Evolutionary conservation across 2,797 vertebrate species (phyloP), one percentile per base, ranked within the genome.

Genomic region (Lepus oiostolus): DNA sequence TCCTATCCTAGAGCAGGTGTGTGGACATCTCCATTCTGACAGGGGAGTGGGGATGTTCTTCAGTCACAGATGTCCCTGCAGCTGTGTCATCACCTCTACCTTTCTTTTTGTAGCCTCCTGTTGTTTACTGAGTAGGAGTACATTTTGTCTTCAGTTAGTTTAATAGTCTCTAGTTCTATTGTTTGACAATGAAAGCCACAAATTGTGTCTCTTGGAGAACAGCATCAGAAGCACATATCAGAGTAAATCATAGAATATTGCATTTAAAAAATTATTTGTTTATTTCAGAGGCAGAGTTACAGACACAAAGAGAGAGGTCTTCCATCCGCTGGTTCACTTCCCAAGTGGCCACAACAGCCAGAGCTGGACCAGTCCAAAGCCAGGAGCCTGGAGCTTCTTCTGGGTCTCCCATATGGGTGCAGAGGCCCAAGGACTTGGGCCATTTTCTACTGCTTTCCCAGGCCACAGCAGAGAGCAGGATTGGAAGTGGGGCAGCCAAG

Each of bases 141-240:
- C 2, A 1, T 10, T 92, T 72, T 71, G 62, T 60, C 62, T 92
- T 75, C 21, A 63, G 24, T n/a, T 68, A 19, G 3, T 54, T 75
- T 35, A 68, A 77, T 79, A 28, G 22, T 71, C 63, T 82, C 38
- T 92, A 50, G n/a, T 79, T 52, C 62, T 54, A 24, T 32, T 65
- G 47, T 70, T 12, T 80, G 76, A 86, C 70, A 87, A 94, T 30
- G 28, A 84, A 96, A 91, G 50, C 42, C 24, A 70, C 60, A 76
- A 21, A 70, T n/a, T 58, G 26, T 14, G 72, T 80, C 13, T 74
- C 35, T 67, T 35, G 26, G 12, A n/a, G 16, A 72, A 47, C 42
- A 47, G 28, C 47, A 67, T 60, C 82, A 38, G 52, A 71, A 30
- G 16, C 84, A 60, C 30, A 89, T 32, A 85, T 38, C 62, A 88